Conservation (phyloP, 1,140 invertebrate genomes). For the Paralvinella palmiformis region DNA sequence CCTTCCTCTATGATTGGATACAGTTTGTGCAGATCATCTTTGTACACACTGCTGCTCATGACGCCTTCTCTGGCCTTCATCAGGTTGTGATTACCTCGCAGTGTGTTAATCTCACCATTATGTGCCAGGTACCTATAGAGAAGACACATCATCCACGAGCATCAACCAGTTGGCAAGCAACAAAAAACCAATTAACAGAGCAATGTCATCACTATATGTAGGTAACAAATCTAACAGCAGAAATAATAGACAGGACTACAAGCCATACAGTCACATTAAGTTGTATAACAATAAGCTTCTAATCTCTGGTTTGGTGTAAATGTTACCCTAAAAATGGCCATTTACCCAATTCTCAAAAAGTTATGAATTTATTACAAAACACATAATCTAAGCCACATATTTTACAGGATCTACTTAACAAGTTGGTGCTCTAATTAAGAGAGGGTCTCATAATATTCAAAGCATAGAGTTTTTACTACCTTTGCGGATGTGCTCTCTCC, state of each 20-base stretch:
- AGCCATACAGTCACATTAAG: background rate
- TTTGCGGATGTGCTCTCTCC: constrained; percentile 97
- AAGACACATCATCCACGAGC: background rate
- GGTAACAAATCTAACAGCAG: background rate
- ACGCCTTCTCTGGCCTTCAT: constrained; percentile 98
- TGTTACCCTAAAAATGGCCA: too few relatives aligned
- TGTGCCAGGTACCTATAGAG: constrained; percentile 80
- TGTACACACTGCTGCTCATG: constrained; percentile 82
- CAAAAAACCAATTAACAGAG: background rate
- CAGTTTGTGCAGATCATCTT: constrained; percentile 73
- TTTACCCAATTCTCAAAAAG: too few relatives aligned
- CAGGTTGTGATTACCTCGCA: constrained; percentile 94
- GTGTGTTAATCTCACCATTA: constrained; percentile 99
- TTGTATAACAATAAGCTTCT: background rate
- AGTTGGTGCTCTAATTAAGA: too few relatives aligned
- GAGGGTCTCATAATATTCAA: too few relatives aligned
- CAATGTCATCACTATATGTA: background rate
- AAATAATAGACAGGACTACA: background rate
- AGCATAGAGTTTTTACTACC: too few relatives aligned
- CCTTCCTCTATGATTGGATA: constrained; percentile 98
- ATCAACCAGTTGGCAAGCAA: background rate
- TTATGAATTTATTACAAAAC: too few relatives aligned
- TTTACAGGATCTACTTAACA: too few relatives aligned
- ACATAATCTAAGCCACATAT: too few relatives aligned
- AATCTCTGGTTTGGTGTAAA: too few relatives aligned